These are phyloP conservation scores for Bombus waltoni DNA, from an alignment of 1,140 invertebrate genomes.

Conservation along the genomic window DNA sequence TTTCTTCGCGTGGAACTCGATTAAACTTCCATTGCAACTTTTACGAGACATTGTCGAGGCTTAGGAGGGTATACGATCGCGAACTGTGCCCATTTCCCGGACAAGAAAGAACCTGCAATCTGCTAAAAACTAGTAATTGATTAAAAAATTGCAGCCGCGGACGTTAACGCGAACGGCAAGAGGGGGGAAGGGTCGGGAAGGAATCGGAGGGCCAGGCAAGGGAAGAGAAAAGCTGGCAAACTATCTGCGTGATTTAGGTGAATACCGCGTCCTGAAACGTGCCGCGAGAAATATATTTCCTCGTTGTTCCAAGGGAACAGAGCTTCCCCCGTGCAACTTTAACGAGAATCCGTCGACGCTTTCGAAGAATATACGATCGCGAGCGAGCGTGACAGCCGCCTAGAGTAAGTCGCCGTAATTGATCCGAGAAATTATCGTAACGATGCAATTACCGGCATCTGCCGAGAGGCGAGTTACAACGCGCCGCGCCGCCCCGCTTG, in stretches of 20 bases:
- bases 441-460: constrained; percentile 3
- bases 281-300: constrained; percentile 22
- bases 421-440: constrained; percentile 30
- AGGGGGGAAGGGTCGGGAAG: background rate
- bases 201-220: background rate
- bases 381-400: background rate
- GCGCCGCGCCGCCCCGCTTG: no score
- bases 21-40: constrained; percentile 78
- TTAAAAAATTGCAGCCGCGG: constrained; percentile 51
- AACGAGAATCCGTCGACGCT: constrained; percentile 39
- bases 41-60: constrained; percentile 71
- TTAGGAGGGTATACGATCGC: constrained; percentile 62
- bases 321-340: constrained; percentile 11
- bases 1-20: constrained; percentile 74
- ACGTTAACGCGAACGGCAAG: background rate
- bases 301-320: constrained; percentile 6
- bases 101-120: background rate
- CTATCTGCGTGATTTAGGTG: constrained; percentile 41
- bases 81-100: constrained; percentile 24
- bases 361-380: constrained; percentile 37
- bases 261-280: constrained; percentile 21
- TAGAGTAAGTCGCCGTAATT: constrained; percentile 26
- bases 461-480: background rate
- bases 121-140: constrained; percentile 43
- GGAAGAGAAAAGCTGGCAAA: background rate